Evolutionary conservation across 2,888 invertebrate genomes (phyloP).

Genomic region (Eudasyphora cyanicolor): DNA sequence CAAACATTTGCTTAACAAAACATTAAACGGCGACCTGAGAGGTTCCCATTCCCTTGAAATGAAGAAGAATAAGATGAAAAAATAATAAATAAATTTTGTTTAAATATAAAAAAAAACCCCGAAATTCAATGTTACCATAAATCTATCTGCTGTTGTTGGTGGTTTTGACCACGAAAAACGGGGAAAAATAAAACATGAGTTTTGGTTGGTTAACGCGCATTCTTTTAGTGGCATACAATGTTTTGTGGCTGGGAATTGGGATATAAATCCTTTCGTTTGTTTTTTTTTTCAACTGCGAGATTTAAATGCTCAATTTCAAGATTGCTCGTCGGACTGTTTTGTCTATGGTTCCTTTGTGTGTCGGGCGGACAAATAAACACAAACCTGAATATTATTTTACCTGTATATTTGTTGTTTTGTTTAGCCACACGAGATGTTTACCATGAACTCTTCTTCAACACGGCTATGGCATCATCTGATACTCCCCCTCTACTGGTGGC

Average conservation of each 20-base stretch:
- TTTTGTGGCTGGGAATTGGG: neutral
- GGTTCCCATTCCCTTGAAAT: neutral
- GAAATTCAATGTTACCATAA: neutral
- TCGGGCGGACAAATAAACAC: neutral
- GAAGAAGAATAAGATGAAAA: neutral
- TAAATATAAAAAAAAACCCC: neutral
- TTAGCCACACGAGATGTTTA: constrained; percentile 1
- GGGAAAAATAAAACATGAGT: neutral
- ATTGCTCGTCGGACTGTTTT: neutral
- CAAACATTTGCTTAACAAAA: constrained; percentile 4
- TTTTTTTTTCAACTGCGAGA: neutral
- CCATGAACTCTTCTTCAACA: neutral
- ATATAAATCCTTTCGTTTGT: constrained; percentile 18
- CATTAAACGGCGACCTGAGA: neutral
- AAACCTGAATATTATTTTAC: neutral
- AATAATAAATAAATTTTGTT: constrained; percentile 1
- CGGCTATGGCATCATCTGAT: neutral
- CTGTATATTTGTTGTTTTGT: neutral
- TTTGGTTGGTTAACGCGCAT: neutral
- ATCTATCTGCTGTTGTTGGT: neutral
- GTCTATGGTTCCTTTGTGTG: neutral
- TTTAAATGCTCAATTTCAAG: constrained; percentile 18
- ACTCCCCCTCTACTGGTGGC: constrained; percentile 15
- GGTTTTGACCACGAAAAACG: neutral
- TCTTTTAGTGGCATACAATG: neutral